Evolutionary conservation across 2,888 invertebrate genomes (phyloP).

Genomic region (Eupithecia inturbata): DNA sequence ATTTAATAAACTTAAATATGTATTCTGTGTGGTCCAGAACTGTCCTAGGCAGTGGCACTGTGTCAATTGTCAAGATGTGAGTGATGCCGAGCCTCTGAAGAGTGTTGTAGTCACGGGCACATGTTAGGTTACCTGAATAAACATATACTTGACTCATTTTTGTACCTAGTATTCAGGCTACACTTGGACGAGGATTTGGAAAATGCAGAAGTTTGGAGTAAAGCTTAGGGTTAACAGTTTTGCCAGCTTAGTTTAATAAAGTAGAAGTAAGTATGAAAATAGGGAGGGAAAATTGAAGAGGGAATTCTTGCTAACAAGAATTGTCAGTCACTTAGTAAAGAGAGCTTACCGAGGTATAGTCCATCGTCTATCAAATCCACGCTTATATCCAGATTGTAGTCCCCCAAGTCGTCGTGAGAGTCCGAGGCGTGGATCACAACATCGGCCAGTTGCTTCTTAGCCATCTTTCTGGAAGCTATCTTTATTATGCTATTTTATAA

Average conservation of each 20-base stretch:
- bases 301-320: background rate
- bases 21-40: slow-evolving; percentile 87
- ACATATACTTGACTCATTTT: background rate
- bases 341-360: slow-evolving; percentile 66
- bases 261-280: background rate
- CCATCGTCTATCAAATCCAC: slow-evolving; percentile 75
- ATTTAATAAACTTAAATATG: slow-evolving; percentile 89
- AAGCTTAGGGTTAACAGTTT: too few relatives aligned
- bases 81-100: slow-evolving; percentile 87
- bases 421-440: slow-evolving; percentile 69
- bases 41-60: slow-evolving; percentile 91
- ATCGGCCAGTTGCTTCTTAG: slow-evolving; percentile 66
- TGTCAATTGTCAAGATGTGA: slow-evolving; percentile 92
- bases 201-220: background rate
- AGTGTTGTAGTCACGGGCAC: slow-evolving; percentile 89
- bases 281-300: background rate
- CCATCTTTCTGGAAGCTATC: slow-evolving; percentile 52
- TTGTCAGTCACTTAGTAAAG: background rate
- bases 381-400: slow-evolving; percentile 65
- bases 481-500: background rate
- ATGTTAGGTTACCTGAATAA: slow-evolving; percentile 89
- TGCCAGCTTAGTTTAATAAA: background rate
- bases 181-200: background rate
- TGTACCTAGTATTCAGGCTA: background rate
- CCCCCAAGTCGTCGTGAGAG: slow-evolving; percentile 50